Percentiles rank a stretch among this genome's conserved stretches.
phyloP scores from a whole-genome alignment of 2,113 vertebrate species.

The Ranitomeya variabilis region DNA sequence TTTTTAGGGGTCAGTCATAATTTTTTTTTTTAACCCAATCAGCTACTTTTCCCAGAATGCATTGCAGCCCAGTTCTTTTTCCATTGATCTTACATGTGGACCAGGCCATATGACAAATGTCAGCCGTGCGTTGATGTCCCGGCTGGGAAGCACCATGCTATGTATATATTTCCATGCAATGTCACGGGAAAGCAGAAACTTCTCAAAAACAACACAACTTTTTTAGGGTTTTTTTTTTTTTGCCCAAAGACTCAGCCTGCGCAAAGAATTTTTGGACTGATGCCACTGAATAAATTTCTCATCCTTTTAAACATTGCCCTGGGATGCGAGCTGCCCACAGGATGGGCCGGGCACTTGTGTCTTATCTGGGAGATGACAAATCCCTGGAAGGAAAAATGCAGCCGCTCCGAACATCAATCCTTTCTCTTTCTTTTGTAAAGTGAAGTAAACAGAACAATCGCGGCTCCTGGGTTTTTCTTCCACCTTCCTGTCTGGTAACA shows the following conservation, averaged over 20 bases:
- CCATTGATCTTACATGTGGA: background rate
- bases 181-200: conserved; percentile 28
- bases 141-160: background rate
- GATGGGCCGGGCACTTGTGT: conserved; percentile 37
- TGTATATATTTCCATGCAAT: conserved; percentile 24
- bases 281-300: conserved; percentile 20
- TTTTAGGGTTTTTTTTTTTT: background rate
- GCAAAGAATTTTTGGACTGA: conserved; percentile 5
- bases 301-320: conserved; percentile 25
- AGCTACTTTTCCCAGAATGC: background rate
- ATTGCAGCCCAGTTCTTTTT: background rate
- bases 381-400: background rate
- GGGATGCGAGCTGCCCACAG: conserved; percentile 44
- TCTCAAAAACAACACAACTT: background rate
- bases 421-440: conserved; percentile 2
- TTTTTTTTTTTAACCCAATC: background rate
- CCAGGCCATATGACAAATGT: background rate
- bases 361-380: conserved; percentile 33
- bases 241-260: background rate
- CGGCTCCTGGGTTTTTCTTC: background rate
- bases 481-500: conserved; percentile 21
- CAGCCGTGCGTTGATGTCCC: background rate
- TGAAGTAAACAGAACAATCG: conserved; percentile 39
- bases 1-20: background rate
- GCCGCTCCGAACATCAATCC: conserved; percentile 6